Evolutionary conservation across 53 echinoderm and acorn worm genomes (phyloP).

Genomic region (Astropecten irregularis): DNA sequence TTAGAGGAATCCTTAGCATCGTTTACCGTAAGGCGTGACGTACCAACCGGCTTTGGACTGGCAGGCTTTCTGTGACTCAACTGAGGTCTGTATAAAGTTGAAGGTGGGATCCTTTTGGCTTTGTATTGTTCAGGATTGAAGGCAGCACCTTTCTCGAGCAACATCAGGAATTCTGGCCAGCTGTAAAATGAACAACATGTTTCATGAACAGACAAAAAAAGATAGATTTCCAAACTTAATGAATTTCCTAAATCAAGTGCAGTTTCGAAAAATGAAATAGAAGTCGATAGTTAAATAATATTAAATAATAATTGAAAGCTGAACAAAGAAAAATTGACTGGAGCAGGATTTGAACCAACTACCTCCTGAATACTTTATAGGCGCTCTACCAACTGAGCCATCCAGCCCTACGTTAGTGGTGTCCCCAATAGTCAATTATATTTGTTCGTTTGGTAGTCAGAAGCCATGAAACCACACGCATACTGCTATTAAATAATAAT

Average conservation of each 20-base stretch:
- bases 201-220: no score
- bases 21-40: not conserved
- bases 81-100: constrained; percentile 5
- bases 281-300: not conserved
- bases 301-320: not conserved
- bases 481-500: not conserved
- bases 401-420: no score
- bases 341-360: no score
- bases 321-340: no score
- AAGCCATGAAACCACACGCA: no score
- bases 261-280: no score
- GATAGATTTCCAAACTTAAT: no score
- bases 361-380: no score
- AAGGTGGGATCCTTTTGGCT: constrained; percentile 7
- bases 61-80: constrained; percentile 1
- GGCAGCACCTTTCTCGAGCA: constrained; percentile 75
- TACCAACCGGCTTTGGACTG: constrained; percentile 33
- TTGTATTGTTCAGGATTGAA: constrained; percentile 38
- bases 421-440: no score
- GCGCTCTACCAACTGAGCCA: no score
- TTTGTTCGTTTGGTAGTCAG: no score
- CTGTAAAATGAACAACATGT: constrained; percentile 50
- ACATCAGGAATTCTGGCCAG: constrained; percentile 82
- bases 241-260: no score
- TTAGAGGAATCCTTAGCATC: constrained; percentile 7